Evolutionary conservation across 2,113 vertebrate genomes (phyloP), one percentile per base, ranked within the genome.

Genomic region (Sinocyclocheilus anshuiensis): DNA sequence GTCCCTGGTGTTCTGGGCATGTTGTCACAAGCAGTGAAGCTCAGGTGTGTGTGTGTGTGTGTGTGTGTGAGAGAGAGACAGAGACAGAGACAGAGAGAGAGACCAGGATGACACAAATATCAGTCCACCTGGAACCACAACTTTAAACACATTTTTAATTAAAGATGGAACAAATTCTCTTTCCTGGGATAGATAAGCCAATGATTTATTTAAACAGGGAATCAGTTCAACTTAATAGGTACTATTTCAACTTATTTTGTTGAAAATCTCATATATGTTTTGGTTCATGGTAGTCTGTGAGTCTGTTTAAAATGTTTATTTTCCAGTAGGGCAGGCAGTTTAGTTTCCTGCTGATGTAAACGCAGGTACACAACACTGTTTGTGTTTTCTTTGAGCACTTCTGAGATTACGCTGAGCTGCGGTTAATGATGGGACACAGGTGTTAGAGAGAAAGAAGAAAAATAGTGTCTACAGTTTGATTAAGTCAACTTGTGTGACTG

Each of bases 1-100:
- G 42, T 74, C 89, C 83, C 89, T 78, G 48, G 85, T 59, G 89
- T 39, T 78, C 67, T 48, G 84, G 89, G 79, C 89, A 83, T 86
- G 89, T 90, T 85, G 63, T 88, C 85, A 86, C 89, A 88, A 74
- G 89, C 85, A 78, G 33, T 22, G 48, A 67, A 22, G 50, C 16
- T 53, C 26, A 6, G 22, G 67, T 74, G 81, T 78, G 39, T 78
- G 29, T 75, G 65, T 69, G 39, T 71, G 50, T 57, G 53, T 55
- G 53, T 55, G 53, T 42, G 42, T 42, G 42, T 8, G 42, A 1
- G 42, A 1, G 39, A 42, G 42, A 42, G 42, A 42, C 8, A 42
- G 9, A 57, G 15, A 53, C 16, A 53, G 24, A 57, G 15, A 53
- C 16, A 53, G 39, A 67, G 20, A 26, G 24, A 18, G 39, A 45